Evolutionary conservation across 2,797 vertebrate species (phyloP), one percentile per base, ranked within the genome.

Genomic region (Sebastolobus altivelis): DNA sequence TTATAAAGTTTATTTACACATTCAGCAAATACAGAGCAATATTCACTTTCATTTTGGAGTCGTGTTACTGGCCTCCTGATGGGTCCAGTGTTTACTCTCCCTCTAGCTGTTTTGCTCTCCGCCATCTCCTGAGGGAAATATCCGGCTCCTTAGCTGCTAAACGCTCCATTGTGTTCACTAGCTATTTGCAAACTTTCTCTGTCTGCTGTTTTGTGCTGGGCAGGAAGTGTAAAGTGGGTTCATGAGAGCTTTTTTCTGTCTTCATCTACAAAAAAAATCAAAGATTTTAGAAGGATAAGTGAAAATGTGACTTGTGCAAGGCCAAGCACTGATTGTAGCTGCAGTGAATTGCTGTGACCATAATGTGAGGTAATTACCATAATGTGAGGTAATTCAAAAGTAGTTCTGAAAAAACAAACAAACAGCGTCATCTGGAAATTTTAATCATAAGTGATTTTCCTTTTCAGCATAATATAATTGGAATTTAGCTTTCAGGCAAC

Each of bases 41-140:
- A 49, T 65, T 8, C 7, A 6, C 18, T 37, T 38, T 54, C 3
- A 22, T 61, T 61, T 20, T 74, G 46, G 10, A 74, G 40, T 3
- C 2, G 8, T 52, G 43, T 8, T 49, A 38, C 58, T 69, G 2
- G 52, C 20, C 73, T 46, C 20, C 52, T 46, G 54, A 31, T 56
- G 11, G 31, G 12, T 62, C 59, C 4, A 52, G 4, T 35, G 33
- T 37, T 67, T 16, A 14, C 25, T 31, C 55, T 71, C 54, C 55
- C 25, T n/a, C 25, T 60, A 22, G 40, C 37, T 71, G 37, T 22
- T 60, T 60, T 31, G 56, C 18, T 72, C 7, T 16, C 27, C 1
- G 5, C 20, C 33, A 22, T 8, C 43, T 70, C 60, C 67, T 56
- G 27, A 40, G 43, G 66, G 66, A 77, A 63, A 77, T 54, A 69